Evolutionary conservation across 2,888 invertebrate genomes (phyloP).

Genomic region (Ichneumon xanthorius): DNA sequence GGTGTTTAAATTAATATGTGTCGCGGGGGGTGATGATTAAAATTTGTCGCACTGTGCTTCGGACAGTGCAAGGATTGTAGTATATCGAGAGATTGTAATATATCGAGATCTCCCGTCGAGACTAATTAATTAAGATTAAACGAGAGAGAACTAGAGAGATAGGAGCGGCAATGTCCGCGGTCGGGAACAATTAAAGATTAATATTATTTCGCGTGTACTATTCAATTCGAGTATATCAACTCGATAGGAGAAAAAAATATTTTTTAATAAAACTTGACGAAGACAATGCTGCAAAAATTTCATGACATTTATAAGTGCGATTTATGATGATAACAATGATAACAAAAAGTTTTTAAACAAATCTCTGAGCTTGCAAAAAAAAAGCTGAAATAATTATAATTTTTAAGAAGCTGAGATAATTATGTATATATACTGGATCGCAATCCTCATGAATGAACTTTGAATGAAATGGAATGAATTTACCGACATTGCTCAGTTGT

Average conservation of each 20-base stretch:
- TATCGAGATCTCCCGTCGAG: neutral
- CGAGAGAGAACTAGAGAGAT: neutral
- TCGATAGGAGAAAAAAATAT: neutral
- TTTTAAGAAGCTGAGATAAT: too few relatives aligned
- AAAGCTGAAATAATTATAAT: neutral
- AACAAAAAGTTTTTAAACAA: neutral
- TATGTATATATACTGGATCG: too few relatives aligned
- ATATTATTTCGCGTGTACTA: neutral
- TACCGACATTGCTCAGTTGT: too few relatives aligned
- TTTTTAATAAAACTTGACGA: neutral
- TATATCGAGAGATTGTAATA: neutral
- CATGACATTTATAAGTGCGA: neutral
- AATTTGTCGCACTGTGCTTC: neutral
- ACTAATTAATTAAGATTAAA: conserved; percentile 9
- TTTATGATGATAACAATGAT: neutral
- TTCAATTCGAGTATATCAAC: neutral
- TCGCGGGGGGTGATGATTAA: conserved; percentile 3
- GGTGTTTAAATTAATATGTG: conserved; percentile 16
- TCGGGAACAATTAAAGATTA: neutral
- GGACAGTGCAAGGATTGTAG: neutral
- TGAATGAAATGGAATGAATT: too few relatives aligned
- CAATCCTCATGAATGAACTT: too few relatives aligned
- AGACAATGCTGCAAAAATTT: neutral
- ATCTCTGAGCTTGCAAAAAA: neutral
- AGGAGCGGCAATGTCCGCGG: neutral